Conservation (phyloP, 2,113 vertebrate species). For the Sceloporus undulatus region DNA sequence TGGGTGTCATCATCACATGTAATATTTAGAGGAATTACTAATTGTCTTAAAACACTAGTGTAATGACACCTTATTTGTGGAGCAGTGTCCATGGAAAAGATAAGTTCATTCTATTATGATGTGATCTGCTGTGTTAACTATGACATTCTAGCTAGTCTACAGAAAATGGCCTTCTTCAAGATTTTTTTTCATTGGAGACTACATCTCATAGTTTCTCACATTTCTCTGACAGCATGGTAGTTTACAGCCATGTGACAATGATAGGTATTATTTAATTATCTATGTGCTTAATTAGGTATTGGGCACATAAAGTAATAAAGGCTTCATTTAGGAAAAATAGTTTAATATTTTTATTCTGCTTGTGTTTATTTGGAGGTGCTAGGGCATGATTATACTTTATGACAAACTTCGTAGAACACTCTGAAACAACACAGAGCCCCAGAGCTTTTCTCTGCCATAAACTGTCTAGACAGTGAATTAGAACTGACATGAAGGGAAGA, state of each 20-base stretch:
- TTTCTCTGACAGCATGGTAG: not conserved
- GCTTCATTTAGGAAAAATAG: constrained; percentile 35
- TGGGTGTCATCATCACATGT: not conserved
- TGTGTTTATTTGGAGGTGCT: constrained; percentile 36
- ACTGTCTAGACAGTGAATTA: constrained; percentile 51
- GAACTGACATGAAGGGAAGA: constrained; percentile 12
- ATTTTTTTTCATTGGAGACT: not conserved
- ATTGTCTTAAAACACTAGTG: not conserved
- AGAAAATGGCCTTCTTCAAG: not conserved
- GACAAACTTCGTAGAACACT: constrained; percentile 56
- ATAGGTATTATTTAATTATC: too few relatives aligned
- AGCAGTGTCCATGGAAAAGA: not conserved
- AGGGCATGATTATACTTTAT: constrained; percentile 37
- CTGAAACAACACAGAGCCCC: constrained; percentile 31
- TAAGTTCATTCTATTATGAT: too few relatives aligned
- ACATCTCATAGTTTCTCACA: not conserved
- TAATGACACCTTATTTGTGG: not conserved
- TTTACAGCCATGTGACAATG: too few relatives aligned
- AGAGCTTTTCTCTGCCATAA: not conserved
- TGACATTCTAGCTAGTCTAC: not conserved
- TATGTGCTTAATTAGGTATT: too few relatives aligned
- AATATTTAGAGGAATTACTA: not conserved
- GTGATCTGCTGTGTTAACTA: too few relatives aligned
- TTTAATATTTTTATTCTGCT: constrained; percentile 16
- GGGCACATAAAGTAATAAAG: constrained; percentile 27